Percentiles rank a stretch among this genome's conserved stretches.
phyloP scores from a whole-genome alignment of 2,888 invertebrate species.

The Timandra comae region DNA sequence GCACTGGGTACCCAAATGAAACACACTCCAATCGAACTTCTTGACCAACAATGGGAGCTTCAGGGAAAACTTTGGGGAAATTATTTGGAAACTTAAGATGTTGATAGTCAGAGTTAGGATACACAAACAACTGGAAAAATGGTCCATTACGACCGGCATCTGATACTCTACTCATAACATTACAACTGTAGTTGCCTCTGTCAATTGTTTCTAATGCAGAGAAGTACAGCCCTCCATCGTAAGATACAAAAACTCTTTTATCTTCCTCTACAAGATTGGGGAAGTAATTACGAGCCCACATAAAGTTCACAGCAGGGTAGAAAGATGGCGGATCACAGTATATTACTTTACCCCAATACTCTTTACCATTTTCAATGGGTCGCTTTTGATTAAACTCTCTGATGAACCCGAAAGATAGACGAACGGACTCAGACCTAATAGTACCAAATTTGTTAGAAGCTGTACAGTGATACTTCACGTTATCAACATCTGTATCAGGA shows the following conservation, averaged over 20 bases:
- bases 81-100: slow-evolving; percentile 94
- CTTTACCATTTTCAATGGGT: slow-evolving; percentile 88
- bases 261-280: slow-evolving; percentile 96
- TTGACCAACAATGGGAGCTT: slow-evolving; percentile 92
- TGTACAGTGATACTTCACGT: slow-evolving; percentile 93
- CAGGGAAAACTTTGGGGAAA: slow-evolving; percentile 97
- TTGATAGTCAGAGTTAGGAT: slow-evolving; percentile 92
- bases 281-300: slow-evolving; percentile 93
- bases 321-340: slow-evolving; percentile 95
- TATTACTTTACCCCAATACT: slow-evolving; percentile 95
- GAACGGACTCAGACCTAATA: slow-evolving; percentile 91
- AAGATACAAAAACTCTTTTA: slow-evolving; percentile 93
- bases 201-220: slow-evolving; percentile 95
- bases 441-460: slow-evolving; percentile 93
- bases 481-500: slow-evolving; percentile 87
- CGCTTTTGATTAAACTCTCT: slow-evolving; percentile 93
- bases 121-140: slow-evolving; percentile 87
- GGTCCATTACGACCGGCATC: slow-evolving; percentile 94
- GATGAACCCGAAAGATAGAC: slow-evolving; percentile 92
- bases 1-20: slow-evolving; percentile 96
- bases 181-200: slow-evolving; percentile 93
- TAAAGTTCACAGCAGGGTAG: slow-evolving; percentile 91
- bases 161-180: slow-evolving; percentile 91
- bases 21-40: slow-evolving; percentile 95
- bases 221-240: slow-evolving; percentile 96